A percentile compares a stretch with the other conserved stretches of the same genome.
Conservation (phyloP, 2,888 invertebrate species). For the Heterodera filipjevi region DNA sequence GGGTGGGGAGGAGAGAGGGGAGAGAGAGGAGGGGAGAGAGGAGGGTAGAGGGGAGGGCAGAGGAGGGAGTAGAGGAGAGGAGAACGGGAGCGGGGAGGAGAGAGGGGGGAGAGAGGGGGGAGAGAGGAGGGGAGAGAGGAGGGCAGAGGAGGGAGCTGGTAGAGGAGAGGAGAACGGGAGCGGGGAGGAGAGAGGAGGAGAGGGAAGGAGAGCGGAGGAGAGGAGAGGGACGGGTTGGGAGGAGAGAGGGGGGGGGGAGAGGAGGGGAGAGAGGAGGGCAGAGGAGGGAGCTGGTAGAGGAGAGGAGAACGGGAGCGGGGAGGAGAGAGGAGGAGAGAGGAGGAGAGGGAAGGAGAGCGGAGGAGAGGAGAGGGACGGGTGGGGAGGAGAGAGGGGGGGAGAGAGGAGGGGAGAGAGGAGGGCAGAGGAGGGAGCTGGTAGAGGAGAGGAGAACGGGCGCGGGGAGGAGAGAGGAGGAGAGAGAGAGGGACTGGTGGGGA, state of each 20-base stretch:
- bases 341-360: background rate
- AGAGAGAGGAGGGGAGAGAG: background rate
- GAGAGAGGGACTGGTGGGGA: background rate
- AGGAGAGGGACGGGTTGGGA: background rate
- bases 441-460: background rate
- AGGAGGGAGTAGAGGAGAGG: background rate
- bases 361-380: too few relatives aligned
- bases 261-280: background rate
- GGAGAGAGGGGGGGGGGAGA: background rate
- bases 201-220: background rate
- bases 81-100: too few relatives aligned
- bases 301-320: background rate
- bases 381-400: too few relatives aligned
- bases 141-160: background rate
- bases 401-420: background rate
- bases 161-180: background rate
- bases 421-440: background rate
- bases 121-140: background rate
- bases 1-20: too few relatives aligned
- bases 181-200: background rate
- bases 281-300: too few relatives aligned
- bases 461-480: background rate
- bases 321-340: background rate
- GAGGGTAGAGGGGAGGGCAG: background rate
- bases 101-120: background rate